Conservation (phyloP, 1,140 invertebrate species). For the Dysdera silvatica region DNA sequence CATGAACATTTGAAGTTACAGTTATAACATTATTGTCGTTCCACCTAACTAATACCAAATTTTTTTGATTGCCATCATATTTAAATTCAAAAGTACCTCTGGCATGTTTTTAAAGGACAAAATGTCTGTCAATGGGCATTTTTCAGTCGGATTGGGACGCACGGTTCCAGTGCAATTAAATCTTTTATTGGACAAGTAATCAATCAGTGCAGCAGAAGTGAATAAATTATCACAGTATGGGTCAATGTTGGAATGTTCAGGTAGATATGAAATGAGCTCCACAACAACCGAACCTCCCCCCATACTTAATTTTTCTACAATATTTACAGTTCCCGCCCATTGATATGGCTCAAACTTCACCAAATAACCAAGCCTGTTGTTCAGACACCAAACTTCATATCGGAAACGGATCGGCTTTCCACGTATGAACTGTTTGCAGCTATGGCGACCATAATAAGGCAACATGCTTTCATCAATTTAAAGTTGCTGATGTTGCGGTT, state of each 20-base stretch:
- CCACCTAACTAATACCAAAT: not conserved
- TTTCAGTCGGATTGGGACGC: not conserved
- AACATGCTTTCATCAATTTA: constrained; percentile 49
- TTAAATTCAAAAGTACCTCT: not conserved
- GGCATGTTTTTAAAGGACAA: not conserved
- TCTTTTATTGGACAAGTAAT: not conserved
- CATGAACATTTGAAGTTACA: not conserved
- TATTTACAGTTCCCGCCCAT: not conserved
- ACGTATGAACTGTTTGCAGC: constrained; percentile 46
- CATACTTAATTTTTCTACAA: not conserved
- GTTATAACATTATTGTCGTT: not conserved
- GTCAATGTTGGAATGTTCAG: no score
- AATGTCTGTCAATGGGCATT: not conserved
- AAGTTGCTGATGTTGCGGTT: constrained; percentile 34
- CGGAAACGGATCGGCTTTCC: constrained; percentile 48
- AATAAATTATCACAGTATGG: constrained; percentile 10
- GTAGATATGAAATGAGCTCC: not conserved
- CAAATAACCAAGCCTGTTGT: constrained; percentile 10
- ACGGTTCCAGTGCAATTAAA: not conserved
- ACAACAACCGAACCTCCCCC: not conserved
- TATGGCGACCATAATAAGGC: constrained; percentile 48
- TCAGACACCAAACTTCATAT: constrained; percentile 37
- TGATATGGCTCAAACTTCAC: constrained; percentile 3
- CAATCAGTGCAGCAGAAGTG: constrained; percentile 8
- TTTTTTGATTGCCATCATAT: not conserved